These are phyloP conservation scores for Alethe castanea DNA, from an alignment of 2,113 vertebrate species.

Conservation along the genomic window DNA sequence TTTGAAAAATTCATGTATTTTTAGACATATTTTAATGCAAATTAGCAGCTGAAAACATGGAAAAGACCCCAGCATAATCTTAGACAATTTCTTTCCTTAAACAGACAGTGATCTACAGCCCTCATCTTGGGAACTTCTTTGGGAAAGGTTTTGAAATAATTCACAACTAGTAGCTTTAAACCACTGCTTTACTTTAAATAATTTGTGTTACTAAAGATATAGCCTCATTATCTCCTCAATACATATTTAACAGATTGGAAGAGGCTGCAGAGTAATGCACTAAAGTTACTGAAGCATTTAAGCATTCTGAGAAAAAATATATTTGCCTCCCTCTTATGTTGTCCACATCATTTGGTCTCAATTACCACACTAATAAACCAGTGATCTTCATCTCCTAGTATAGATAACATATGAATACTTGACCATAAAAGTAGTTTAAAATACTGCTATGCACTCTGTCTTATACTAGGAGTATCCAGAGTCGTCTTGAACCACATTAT, in stretches of 20 bases:
- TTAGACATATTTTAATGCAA: conserved; percentile 14
- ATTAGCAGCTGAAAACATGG: not conserved
- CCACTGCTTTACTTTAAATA: not conserved
- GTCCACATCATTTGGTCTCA: conserved; percentile 20
- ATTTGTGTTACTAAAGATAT: not conserved
- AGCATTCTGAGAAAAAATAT: conserved; percentile 52
- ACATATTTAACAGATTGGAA: conserved; percentile 47
- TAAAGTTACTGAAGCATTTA: conserved; percentile 50
- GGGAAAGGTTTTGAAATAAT: conserved; percentile 14
- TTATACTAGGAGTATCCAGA: not conserved
- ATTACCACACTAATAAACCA: conserved; percentile 46
- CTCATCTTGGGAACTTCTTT: not conserved
- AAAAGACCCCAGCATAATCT: not conserved
- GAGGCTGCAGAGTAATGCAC: conserved; percentile 40
- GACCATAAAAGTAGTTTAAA: conserved; percentile 14
- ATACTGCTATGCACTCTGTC: not conserved
- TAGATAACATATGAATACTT: not conserved
- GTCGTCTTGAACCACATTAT: not conserved
- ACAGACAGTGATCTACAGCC: not conserved
- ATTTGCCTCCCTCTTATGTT: conserved; percentile 37
- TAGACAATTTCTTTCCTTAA: not conserved
- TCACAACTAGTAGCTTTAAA: conserved; percentile 11
- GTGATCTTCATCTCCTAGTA: not conserved
- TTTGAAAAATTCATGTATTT: not conserved
- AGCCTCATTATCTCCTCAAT: conserved; percentile 35